Evolutionary conservation across 2,888 invertebrate species (phyloP), one percentile per base, ranked within the genome.

Genomic region (Sussaba pulchella): DNA sequence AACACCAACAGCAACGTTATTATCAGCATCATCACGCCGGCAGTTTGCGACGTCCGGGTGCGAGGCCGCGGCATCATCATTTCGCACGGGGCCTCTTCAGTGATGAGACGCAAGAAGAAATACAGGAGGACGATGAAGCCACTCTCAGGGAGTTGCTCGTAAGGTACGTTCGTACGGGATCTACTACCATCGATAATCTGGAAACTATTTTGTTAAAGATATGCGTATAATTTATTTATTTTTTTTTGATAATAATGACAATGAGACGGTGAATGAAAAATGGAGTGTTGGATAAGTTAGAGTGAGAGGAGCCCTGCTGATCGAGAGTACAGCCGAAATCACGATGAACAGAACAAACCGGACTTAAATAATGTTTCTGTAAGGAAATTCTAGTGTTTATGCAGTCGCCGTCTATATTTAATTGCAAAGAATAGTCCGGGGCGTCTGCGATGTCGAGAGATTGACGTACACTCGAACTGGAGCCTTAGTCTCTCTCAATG

Each of bases 141-240:
- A 97, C 97, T 95, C 96, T 97, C 94, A 96, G 97, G 95, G 97
- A 97, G 96, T 95, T 97, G 95, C 97, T 97, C 94, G 96, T 97
- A 96, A 97, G 97, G 97, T 96, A 96, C 93, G 94, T 94, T 63
- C 36, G 61, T 19, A 36, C 4, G 10, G 61, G 21, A 26, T 6
- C 31, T 4, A 6, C 9, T 61, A 17, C 6, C 39, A 41, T 36
- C 57, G 8, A n/a, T 26, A 8, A 14, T 57, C 31, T 54, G 26
- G 52, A 54, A 26, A 26, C 26, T n/a, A n/a, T n/a, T n/a, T n/a
- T n/a, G n/a, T n/a, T n/a, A n/a, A n/a, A n/a, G n/a, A n/a, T n/a
- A n/a, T n/a, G n/a, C n/a, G n/a, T n/a, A n/a, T n/a, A n/a, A n/a
- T n/a, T n/a, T n/a, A n/a, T n/a, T n/a, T n/a, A n/a, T n/a, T n/a